Evolutionary conservation across 2,888 invertebrate genomes (phyloP).

Genomic region (Athetis lepigone): DNA sequence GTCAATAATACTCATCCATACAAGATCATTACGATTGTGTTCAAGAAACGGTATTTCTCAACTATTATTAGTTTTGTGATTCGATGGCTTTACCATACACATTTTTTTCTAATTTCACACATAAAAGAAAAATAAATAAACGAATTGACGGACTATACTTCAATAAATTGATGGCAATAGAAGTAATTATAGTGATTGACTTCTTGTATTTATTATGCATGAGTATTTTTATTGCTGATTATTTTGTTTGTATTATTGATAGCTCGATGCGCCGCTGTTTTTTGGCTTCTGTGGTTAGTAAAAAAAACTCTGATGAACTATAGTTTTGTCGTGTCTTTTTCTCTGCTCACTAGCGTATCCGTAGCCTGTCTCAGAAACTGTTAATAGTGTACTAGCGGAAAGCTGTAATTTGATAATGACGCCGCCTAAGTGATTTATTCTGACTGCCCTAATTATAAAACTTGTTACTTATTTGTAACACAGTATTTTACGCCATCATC

Average conservation of each 20-base stretch:
- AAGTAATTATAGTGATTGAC: constrained; percentile 32
- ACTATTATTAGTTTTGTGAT: constrained; percentile 39
- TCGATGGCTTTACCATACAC: constrained; percentile 24
- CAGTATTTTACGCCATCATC: no score
- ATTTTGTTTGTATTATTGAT: constrained; percentile 24
- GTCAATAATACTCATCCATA: constrained; percentile 43
- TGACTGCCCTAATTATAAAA: neutral
- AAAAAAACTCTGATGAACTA: no score
- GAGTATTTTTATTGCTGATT: constrained; percentile 22
- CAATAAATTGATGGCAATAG: constrained; percentile 18
- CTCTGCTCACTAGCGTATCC: no score
- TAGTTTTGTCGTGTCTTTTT: no score
- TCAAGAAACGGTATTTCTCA: constrained; percentile 44
- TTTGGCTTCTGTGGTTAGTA: no score
- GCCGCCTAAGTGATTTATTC: no score
- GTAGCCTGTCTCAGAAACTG: no score
- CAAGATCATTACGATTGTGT: constrained; percentile 47
- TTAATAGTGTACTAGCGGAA: no score
- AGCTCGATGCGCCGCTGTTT: neutral
- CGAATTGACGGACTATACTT: neutral
- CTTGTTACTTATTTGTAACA: neutral
- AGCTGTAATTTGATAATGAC: no score
- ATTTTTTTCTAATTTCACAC: constrained; percentile 49
- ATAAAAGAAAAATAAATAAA: constrained; percentile 49
- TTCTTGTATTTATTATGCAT: constrained; percentile 45